Percentiles rank a stretch among this genome's conserved stretches.
Evolutionary conservation across 2,797 vertebrate species (phyloP).

Genomic region (Platyrinchus mystaceus): DNA sequence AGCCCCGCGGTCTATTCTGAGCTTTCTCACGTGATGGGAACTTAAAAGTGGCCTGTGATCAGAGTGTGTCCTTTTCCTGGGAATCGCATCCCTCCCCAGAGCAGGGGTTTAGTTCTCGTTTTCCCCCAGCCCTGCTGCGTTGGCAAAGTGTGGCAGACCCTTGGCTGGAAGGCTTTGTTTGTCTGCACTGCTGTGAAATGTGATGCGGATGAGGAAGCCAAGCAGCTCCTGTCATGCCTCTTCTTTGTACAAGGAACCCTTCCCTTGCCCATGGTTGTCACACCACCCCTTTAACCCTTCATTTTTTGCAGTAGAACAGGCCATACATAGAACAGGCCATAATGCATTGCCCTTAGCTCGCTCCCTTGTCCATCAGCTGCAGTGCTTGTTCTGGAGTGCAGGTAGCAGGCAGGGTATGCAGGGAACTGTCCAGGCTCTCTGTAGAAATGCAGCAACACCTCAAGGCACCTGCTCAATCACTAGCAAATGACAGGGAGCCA

Average conservation of each 20-base stretch:
- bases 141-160: background rate
- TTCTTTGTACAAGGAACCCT: background rate
- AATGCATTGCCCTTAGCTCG: background rate
- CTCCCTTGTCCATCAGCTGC: rapidly evolving
- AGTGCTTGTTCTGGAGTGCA: background rate
- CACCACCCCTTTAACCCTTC: background rate
- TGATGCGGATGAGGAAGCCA: background rate
- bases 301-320: background rate
- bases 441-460: background rate
- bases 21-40: constrained; percentile 50
- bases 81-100: background rate
- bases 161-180: background rate
- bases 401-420: background rate
- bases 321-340: background rate
- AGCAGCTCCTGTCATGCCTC: background rate
- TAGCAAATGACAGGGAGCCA: background rate
- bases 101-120: background rate
- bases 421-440: background rate
- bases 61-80: background rate
- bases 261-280: background rate
- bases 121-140: background rate
- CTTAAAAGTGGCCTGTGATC: constrained; percentile 45
- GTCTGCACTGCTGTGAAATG: background rate
- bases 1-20: constrained; percentile 36
- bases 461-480: background rate